Evolutionary conservation across 2,888 invertebrate species (phyloP), one percentile per base, ranked within the genome.

Genomic region (Tachina fera): DNA sequence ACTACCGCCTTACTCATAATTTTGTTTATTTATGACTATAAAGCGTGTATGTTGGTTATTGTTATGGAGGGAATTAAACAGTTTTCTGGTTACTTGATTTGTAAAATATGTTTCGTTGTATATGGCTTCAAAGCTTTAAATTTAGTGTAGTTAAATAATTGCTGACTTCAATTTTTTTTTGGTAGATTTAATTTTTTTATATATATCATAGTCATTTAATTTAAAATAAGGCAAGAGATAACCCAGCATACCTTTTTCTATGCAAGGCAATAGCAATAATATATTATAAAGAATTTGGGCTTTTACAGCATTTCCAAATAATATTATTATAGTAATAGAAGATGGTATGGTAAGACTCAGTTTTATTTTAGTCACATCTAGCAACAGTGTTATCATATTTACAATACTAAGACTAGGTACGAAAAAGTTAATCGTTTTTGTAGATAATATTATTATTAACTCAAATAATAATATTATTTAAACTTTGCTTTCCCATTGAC

Each of bases 1-100:
- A 63, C 71, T 71, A 47, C 72, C 72, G 58, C 68, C 68, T 67
- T 53, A 51, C 65, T 79, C 74, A 81, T 84, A 84, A 81, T 77
- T 74, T 74, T 63, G 16, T 77, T 84, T 74, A 81, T 85, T 81
- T 85, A 85, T 77, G 81, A 22, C 51, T 19, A 39, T 41, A 56
- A 47, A 70, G 74, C 68, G 51, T 76, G 51, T 71, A 53, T 67
- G 31, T 67, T 53, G 60, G 22, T 76, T 49, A 22, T 45, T 58
- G 63, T 58, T 60, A 22, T 11, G 41, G 39, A 60, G 31, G 39
- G 65, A 51, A 53, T 76, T 72, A 72, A 60, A 76, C 51, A 71
- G 43, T 22, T 76, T 71, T 76, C 76, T 71, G 58, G n/a, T 60
- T 70, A 51, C 19, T 45, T 71, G 70, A 58, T 72, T 75, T 65